These are phyloP conservation scores for Euzophera pinguis DNA, from an alignment of 2,888 invertebrate species.

Conservation along the genomic window DNA sequence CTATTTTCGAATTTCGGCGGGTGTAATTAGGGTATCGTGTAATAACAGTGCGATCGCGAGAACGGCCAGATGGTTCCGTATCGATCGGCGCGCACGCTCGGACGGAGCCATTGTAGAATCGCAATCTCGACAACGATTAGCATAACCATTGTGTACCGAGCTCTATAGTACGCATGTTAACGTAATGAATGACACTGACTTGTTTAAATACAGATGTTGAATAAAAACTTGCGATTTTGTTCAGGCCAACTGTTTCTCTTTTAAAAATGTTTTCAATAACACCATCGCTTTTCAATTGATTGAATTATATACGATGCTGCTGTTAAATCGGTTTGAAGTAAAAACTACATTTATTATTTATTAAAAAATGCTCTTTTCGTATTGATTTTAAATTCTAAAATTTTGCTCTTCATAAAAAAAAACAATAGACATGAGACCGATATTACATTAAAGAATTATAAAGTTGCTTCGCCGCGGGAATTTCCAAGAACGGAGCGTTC, in stretches of 20 bases:
- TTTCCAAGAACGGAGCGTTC: neutral
- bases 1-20: constrained; percentile 16
- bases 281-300: neutral
- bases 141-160: constrained; percentile 59
- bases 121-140: constrained; percentile 66
- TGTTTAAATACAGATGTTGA: neutral
- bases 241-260: constrained; percentile 7
- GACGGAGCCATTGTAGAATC: constrained; percentile 58
- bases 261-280: neutral
- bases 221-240: constrained; percentile 10
- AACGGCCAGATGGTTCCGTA: constrained; percentile 62
- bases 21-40: constrained; percentile 22
- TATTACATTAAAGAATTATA: neutral
- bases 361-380: no score
- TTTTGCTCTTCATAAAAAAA: neutral
- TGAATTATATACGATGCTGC: neutral
- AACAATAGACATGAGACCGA: neutral
- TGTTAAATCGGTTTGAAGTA: neutral
- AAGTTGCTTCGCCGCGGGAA: neutral
- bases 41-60: constrained; percentile 35
- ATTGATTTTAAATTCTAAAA: no score
- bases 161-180: constrained; percentile 50
- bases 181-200: constrained; percentile 47
- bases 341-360: neutral
- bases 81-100: constrained; percentile 47